Evolutionary conservation across 1,140 invertebrate genomes (phyloP), one percentile per base, ranked within the genome.

Genomic region (Stegodyphus dumicola): DNA sequence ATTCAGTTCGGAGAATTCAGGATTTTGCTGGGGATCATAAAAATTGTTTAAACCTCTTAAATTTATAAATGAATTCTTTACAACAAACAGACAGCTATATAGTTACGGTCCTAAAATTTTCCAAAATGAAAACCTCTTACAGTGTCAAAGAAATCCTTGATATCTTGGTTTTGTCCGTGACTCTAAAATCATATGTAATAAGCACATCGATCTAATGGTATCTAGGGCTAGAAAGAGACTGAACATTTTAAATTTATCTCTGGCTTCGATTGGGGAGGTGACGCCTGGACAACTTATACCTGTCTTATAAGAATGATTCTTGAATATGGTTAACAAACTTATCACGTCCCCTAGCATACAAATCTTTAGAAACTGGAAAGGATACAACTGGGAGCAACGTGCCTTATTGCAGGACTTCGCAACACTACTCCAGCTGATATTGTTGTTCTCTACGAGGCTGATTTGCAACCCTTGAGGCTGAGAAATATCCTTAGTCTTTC

Each of bases 301-400:
- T 60, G 3, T 60, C 65, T 70, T 48, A 70, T 49, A 5, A 70
- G 69, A 49, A 6, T 10, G 6, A 70, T 70, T 70, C 33, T 70
- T 33, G 48, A 70, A 70, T 49, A 70, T 1, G 17, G 69, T 10
- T 70, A 70, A 5, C 33, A 49, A 49, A 49, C 49, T 2, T 70
- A 48, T 70, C 17, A 70, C 6, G 48, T 70, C 69, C 6, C 69
- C 69, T 70, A 15, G 18, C 9, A 70, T 18, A 70, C 17, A 70
- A 70, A 48, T 49, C 69, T 70, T 49, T 6, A 70, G 49, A 51
- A 71, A 33, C 69, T 70, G 33, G 48, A 70, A 70, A 70, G 69
- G 48, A 7, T 48, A 1, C 17, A 70, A 5, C 33, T 70, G 69
- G 3, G 69, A 7, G 48, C 48, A 49, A 7, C 69, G 48, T 7